Base-by-base conservation (phyloP, 2,888 invertebrate species). In the Acleris literana region DNA sequence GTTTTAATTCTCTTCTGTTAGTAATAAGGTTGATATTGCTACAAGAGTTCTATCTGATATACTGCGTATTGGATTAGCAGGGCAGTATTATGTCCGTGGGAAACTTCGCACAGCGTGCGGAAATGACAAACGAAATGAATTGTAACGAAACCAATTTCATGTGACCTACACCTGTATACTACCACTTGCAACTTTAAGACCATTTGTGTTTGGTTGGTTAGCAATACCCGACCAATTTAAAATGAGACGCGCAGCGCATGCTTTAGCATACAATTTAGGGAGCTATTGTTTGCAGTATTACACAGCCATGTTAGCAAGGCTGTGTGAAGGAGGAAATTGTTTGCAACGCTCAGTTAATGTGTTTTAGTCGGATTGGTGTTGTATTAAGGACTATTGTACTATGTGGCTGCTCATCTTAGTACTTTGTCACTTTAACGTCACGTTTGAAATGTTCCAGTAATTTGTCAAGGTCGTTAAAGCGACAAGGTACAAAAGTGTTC, bases 61-160 rank as follows among this genome's bases (percentile, higher is more conserved):
- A n/a, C n/a, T n/a, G n/a, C n/a, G n/a, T n/a, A n/a, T n/a, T n/a
- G n/a, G n/a, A n/a, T n/a, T n/a, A n/a, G n/a, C n/a, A n/a, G n/a
- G n/a, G n/a, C n/a, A n/a, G n/a, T 22, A 56, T 56, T 51, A 56
- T 25, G 33, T 6, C 13, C 49, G 49, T 55, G 55, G 55, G 55
- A 63, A 49, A 5, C 49, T 22, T 46, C 33, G n/a, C 48, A 17
- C 57, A 25, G 48, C 62, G 62, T 55, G 39, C 52, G 61, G 60
- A 60, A 62, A 62, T 55, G 48, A 55, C 46, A n/a, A 52, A 11
- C 43, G 43, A 44, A 56, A 6, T 43, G 55, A 7, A 56, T 56
- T 56, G 49, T 63, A 13, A 57, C 46, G 13, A 3, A 33, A n/a
- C 55, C 55, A 55, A 3, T 16, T 22, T 22, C 48, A 55, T n/a